Evolutionary conservation across 2,797 vertebrate species (phyloP).

Genomic region (Rhyacichthys aspro): DNA sequence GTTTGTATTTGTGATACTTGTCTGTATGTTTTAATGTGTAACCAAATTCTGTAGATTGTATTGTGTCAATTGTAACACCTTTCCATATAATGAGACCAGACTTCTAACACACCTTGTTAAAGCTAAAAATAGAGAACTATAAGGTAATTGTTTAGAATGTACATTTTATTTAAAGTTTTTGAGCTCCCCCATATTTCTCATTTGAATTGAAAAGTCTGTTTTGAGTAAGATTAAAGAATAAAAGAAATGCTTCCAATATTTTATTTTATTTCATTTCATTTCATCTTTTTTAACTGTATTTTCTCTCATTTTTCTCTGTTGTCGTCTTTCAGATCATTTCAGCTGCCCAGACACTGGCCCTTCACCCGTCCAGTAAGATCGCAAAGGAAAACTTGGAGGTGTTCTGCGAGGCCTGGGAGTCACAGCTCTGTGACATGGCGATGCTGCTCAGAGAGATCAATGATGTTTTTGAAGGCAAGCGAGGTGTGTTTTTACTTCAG

Average conservation of each 20-base stretch:
- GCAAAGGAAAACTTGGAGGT: constrained; percentile 99
- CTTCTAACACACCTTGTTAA: neutral
- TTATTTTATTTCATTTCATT: too few species aligned
- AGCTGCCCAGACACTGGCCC: constrained; percentile 92
- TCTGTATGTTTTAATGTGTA: neutral
- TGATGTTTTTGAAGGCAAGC: constrained; percentile 93
- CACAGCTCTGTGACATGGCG: constrained; percentile 94
- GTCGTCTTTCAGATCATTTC: constrained; percentile 94
- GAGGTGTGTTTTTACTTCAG: constrained; percentile 81
- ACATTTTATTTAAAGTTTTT: too few species aligned
- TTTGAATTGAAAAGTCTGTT: too few species aligned
- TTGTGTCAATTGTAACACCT: too few species aligned
- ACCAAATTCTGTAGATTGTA: too few species aligned
- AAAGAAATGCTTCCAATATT: neutral
- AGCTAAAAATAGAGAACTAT: too few species aligned
- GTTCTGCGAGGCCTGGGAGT: constrained; percentile 99
- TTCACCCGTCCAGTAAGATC: constrained; percentile 98
- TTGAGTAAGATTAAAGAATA: neutral
- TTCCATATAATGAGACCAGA: neutral
- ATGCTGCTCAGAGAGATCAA: constrained; percentile 91
- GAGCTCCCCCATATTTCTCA: too few species aligned
- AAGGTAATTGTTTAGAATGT: too few species aligned
- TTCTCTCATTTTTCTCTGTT: neutral
- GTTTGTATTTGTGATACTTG: neutral
- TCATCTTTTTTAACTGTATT: neutral